Evolutionary conservation across 1,140 invertebrate genomes (phyloP).

Genomic region (Papilio dardanus): DNA sequence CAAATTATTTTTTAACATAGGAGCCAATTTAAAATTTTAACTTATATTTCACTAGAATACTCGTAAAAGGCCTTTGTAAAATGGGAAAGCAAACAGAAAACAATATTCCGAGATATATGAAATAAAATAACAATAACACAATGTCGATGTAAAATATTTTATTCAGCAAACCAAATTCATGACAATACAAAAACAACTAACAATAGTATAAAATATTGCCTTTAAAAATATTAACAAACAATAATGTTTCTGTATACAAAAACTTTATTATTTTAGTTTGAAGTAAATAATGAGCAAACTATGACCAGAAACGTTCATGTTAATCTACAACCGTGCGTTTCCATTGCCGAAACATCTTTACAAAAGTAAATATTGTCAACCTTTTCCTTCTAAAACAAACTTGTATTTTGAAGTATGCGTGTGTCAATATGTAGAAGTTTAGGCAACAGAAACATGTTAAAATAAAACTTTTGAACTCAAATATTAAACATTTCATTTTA

Average conservation of each 20-base stretch:
- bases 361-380: neutral
- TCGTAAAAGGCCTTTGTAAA: neutral
- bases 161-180: conserved; percentile 34
- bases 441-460: neutral
- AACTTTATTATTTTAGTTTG: conserved; percentile 15
- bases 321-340: conserved; percentile 16
- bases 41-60: neutral
- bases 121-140: neutral
- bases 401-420: too few relatives aligned
- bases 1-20: neutral
- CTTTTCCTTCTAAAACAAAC: neutral
- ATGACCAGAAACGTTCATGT: conserved; percentile 36
- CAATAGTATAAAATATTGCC: conserved; percentile 30
- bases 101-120: neutral
- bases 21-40: neutral
- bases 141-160: conserved; percentile 27
- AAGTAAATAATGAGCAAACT: conserved; percentile 33
- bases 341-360: neutral
- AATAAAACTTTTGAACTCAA: neutral
- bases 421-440: too few relatives aligned
- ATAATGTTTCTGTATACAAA: conserved; percentile 2
- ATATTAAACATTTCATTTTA: neutral
- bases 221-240: conserved; percentile 25
- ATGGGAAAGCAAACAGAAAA: neutral
- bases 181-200: conserved; percentile 31